Percentiles rank a stretch among this genome's conserved stretches.
Evolutionary conservation across 1,140 invertebrate genomes (phyloP).

Genomic region (Glomeris maerens): DNA sequence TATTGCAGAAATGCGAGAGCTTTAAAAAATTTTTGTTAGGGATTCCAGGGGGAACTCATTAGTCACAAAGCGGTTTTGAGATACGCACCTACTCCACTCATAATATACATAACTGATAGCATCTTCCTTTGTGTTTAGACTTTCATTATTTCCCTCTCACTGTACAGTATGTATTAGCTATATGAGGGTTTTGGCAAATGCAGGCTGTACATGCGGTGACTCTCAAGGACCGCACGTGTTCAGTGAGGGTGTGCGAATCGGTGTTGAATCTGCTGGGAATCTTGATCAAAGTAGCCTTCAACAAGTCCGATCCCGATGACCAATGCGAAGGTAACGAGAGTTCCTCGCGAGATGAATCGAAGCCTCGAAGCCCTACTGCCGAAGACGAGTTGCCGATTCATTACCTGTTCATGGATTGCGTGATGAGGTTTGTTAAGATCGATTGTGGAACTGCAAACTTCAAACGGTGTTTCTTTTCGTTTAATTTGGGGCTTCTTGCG

Average conservation of each 20-base stretch:
- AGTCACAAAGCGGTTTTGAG: too few relatives aligned
- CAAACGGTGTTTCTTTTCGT: too few relatives aligned
- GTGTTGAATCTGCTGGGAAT: conserved; percentile 78
- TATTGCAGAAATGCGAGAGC: too few relatives aligned
- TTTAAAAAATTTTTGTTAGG: too few relatives aligned
- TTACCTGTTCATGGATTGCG: conserved; percentile 36
- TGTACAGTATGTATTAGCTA: background rate
- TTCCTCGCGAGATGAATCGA: conserved; percentile 13
- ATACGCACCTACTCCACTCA: too few relatives aligned
- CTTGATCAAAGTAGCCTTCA: conserved; percentile 69
- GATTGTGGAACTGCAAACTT: too few relatives aligned
- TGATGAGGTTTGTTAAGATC: conserved; percentile 30
- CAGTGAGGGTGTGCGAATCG: conserved; percentile 71
- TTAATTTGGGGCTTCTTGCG: too few relatives aligned
- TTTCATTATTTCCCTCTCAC: background rate
- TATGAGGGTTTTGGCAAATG: conserved; percentile 17
- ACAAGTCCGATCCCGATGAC: conserved; percentile 9
- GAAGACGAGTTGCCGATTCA: conserved; percentile 28
- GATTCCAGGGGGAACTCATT: too few relatives aligned
- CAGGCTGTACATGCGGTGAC: conserved; percentile 74
- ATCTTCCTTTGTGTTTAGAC: too few relatives aligned
- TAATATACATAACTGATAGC: too few relatives aligned
- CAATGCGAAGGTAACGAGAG: background rate
- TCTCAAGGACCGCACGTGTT: conserved; percentile 54
- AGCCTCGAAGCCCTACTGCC: conserved; percentile 11